Percentiles rank a stretch among this genome's conserved stretches.
These are phyloP conservation scores for Megaleporinus macrocephalus DNA, from an alignment of 2,113 vertebrate species.

Conservation along the genomic window DNA sequence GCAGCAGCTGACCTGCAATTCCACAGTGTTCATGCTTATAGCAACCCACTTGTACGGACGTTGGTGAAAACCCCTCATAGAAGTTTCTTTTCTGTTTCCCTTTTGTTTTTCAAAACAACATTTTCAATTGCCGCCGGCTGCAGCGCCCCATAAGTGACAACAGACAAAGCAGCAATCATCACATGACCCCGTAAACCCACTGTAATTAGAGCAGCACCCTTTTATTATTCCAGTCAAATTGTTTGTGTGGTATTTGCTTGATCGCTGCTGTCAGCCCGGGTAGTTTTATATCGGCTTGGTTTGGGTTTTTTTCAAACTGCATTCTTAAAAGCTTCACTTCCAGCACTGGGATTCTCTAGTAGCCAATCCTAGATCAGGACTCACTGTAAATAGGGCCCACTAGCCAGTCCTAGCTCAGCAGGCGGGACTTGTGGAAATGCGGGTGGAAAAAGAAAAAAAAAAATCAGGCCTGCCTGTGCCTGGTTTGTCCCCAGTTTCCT, in stretches of 20 bases:
- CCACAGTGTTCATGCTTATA: slow-evolving; percentile 1
- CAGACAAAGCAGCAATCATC: slow-evolving; percentile 47
- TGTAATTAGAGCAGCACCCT: slow-evolving; percentile 32
- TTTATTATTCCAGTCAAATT: slow-evolving; percentile 18
- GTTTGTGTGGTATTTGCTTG: slow-evolving; percentile 31
- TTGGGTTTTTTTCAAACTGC: neutral
- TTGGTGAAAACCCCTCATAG: neutral
- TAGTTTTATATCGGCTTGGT: neutral
- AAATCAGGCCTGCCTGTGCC: slow-evolving; percentile 11
- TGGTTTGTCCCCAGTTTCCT: slow-evolving; percentile 53
- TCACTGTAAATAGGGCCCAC: neutral
- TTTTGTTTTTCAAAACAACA: neutral
- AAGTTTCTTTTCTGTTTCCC: neutral
- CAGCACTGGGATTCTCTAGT: neutral
- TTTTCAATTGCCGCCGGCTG: neutral
- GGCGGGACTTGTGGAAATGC: neutral
- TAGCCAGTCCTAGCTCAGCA: neutral
- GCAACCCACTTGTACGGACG: neutral
- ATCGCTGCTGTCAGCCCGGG: slow-evolving; percentile 16
- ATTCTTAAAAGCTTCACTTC: neutral
- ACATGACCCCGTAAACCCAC: slow-evolving; percentile 13
- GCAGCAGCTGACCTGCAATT: neutral
- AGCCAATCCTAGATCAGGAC: neutral
- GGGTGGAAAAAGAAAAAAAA: neutral
- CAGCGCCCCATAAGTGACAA: neutral